A percentile compares a stretch with the other conserved stretches of the same genome.
Evolutionary conservation across 2,888 invertebrate species (phyloP).

Genomic region (Bembecia ichneumoniformis): DNA sequence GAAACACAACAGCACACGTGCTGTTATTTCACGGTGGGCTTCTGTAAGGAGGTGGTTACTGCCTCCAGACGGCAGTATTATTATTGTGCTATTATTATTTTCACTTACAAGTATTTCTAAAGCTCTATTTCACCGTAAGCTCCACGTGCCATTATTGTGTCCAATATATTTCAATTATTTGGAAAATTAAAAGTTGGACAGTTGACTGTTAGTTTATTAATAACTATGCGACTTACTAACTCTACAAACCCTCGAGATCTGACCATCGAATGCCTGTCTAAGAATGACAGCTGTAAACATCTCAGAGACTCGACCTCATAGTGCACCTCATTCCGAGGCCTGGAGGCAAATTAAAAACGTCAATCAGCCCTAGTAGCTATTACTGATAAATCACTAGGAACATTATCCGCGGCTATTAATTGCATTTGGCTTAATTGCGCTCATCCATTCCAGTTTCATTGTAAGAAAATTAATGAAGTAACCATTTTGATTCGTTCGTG

Average conservation of each 20-base stretch:
- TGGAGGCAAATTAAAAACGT: slow-evolving; percentile 56
- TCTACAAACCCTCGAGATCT: slow-evolving; percentile 21
- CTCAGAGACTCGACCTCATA: slow-evolving; percentile 18
- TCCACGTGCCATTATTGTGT: no score
- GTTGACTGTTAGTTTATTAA: slow-evolving; percentile 28
- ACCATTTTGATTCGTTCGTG: slow-evolving; percentile 4
- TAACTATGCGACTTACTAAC: not conserved
- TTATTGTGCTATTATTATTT: no score
- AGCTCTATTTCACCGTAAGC: no score
- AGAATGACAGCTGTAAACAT: slow-evolving; percentile 27
- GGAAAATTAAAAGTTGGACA: slow-evolving; percentile 9
- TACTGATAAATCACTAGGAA: slow-evolving; percentile 55
- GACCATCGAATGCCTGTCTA: slow-evolving; percentile 33
- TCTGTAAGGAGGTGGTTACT: no score
- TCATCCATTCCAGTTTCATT: slow-evolving; percentile 51
- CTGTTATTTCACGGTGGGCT: no score
- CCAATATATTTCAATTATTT: no score
- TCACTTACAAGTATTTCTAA: no score
- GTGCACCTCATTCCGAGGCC: slow-evolving; percentile 15
- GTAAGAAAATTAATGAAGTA: slow-evolving; percentile 28
- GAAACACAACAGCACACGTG: no score
- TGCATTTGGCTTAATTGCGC: slow-evolving; percentile 55
- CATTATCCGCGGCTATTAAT: slow-evolving; percentile 50
- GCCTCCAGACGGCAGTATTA: no score
- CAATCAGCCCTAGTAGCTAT: slow-evolving; percentile 53